phyloP scores from a whole-genome alignment of 2,888 invertebrate species.

The Gymnocheta viridis region DNA sequence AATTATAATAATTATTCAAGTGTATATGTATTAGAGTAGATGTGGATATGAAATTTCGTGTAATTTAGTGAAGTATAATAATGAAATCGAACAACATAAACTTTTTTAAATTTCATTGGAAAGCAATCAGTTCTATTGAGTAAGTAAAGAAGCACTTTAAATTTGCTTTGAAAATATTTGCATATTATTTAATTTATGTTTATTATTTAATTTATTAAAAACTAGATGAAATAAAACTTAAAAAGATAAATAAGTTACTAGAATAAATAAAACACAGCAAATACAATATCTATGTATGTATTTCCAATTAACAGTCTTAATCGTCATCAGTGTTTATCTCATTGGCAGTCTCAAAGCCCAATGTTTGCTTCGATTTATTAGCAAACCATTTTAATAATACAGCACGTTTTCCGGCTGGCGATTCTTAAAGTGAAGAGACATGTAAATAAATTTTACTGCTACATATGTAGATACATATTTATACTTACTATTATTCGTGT shows the following conservation, averaged over 20 bases:
- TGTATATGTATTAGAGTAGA: not conserved
- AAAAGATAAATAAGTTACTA: conserved; percentile 10
- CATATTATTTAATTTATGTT: not conserved
- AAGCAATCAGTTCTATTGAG: too few species aligned
- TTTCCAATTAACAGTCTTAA: conserved; percentile 5
- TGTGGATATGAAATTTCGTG: not conserved
- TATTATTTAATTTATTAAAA: conserved; percentile 12
- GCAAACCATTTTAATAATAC: conserved; percentile 74
- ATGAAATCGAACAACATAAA: too few species aligned
- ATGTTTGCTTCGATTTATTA: conserved; percentile 66
- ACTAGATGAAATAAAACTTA: conserved; percentile 37
- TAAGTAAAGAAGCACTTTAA: too few species aligned
- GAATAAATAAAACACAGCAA: conserved; percentile 8
- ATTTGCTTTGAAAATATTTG: not conserved
- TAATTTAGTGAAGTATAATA: not conserved
- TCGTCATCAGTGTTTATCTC: not conserved
- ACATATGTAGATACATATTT: not conserved
- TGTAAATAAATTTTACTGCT: too few species aligned
- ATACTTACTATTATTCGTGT: conserved; percentile 76
- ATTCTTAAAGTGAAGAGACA: conserved; percentile 17
- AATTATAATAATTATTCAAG: not conserved
- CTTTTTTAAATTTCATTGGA: too few species aligned
- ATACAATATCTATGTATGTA: not conserved
- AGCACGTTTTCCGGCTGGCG: conserved; percentile 66
- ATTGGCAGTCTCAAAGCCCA: conserved; percentile 66